phyloP scores from a whole-genome alignment of 2,113 vertebrate species.

The Eidolon helvum region DNA sequence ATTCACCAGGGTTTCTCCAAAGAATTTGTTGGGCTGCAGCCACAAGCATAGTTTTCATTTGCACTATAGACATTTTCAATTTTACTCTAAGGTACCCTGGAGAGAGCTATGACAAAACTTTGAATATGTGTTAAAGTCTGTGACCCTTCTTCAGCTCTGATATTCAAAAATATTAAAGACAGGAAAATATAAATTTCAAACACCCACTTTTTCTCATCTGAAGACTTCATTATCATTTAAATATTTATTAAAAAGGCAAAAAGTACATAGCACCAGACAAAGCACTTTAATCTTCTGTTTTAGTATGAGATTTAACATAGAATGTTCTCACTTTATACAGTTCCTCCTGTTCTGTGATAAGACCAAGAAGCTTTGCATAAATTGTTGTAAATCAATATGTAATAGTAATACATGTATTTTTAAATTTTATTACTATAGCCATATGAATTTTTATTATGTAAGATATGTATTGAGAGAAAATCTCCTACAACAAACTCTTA shows the following conservation, averaged over 20 bases:
- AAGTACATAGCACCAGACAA: background rate
- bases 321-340: background rate
- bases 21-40: background rate
- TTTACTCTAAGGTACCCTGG: background rate
- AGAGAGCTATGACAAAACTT: background rate
- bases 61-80: background rate
- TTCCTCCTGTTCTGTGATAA: background rate
- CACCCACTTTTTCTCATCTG: background rate
- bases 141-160: background rate
- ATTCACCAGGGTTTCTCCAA: background rate
- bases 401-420: background rate
- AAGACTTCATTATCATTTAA: slow-evolving; percentile 15
- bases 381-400: background rate
- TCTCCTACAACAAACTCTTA: background rate
- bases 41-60: background rate
- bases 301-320: background rate
- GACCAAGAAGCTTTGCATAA: background rate
- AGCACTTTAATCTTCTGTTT: background rate
- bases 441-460: slow-evolving; percentile 4
- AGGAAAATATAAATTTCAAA: background rate
- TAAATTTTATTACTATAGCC: background rate
- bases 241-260: background rate
- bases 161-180: background rate
- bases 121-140: background rate
- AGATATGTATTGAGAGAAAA: background rate